Evolutionary conservation across 2,797 vertebrate species (phyloP).

Genomic region (Oreonectes daqikongensis): DNA sequence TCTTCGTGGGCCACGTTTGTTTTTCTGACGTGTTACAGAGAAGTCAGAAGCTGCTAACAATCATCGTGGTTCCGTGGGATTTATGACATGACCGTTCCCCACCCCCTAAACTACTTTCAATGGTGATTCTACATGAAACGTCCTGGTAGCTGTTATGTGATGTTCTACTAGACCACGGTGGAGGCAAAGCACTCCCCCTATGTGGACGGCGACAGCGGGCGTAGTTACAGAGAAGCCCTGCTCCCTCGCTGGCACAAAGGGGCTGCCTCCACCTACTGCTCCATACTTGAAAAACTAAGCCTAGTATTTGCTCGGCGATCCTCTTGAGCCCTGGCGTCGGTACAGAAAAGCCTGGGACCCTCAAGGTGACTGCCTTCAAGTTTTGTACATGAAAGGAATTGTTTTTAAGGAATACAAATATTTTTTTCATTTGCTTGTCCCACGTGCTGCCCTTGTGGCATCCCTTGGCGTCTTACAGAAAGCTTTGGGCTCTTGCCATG

Average conservation of each 20-base stretch:
- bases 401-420: conserved; percentile 61
- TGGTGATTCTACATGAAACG: conserved; percentile 54
- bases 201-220: conserved; percentile 69
- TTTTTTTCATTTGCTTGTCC: conserved; percentile 28
- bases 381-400: conserved; percentile 39
- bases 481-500: conserved; percentile 69
- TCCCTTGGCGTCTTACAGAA: conserved; percentile 74
- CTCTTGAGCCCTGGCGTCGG: conserved; percentile 75
- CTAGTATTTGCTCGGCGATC: conserved; percentile 73
- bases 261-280: conserved; percentile 63
- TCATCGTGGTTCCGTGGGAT: conserved; percentile 70
- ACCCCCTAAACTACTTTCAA: conserved; percentile 33
- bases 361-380: conserved; percentile 63
- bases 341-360: conserved; percentile 80
- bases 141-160: conserved; percentile 52
- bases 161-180: conserved; percentile 58
- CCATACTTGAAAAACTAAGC: conserved; percentile 76
- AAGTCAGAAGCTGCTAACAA: conserved; percentile 82
- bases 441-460: conserved; percentile 11
- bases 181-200: conserved; percentile 58
- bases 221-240: conserved; percentile 86
- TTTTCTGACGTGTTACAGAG: conserved; percentile 82
- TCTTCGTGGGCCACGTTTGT: conserved; percentile 67
- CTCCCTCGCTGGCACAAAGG: conserved; percentile 62
- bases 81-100: conserved; percentile 67